Percentiles rank a stretch among this genome's conserved stretches.
Evolutionary conservation across 2,888 invertebrate species (phyloP).

Genomic region (Meliscaeva auricollis): DNA sequence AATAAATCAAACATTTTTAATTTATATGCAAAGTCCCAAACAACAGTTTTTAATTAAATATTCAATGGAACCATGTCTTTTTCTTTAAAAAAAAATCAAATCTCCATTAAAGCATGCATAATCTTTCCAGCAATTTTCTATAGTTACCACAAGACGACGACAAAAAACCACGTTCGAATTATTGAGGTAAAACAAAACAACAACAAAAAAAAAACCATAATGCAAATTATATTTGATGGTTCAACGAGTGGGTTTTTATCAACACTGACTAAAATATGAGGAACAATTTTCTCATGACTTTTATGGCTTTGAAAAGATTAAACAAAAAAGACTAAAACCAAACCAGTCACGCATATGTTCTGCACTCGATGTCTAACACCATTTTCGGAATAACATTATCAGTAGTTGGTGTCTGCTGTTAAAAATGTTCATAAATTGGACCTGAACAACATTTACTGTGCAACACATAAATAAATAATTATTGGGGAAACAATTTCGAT

Average conservation of each 20-base stretch:
- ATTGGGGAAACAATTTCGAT: slow-evolving; percentile 37
- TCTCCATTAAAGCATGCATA: slow-evolving; percentile 15
- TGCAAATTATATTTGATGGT: slow-evolving; percentile 50
- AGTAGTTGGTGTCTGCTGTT: slow-evolving; percentile 5
- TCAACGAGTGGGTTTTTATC: slow-evolving; percentile 26
- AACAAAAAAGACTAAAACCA: neutral
- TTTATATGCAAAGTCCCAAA: slow-evolving; percentile 26
- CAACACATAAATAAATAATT: slow-evolving; percentile 39
- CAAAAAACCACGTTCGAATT: neutral
- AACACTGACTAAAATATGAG: slow-evolving; percentile 18
- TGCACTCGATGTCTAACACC: slow-evolving; percentile 41
- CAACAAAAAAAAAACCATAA: too few relatives aligned
- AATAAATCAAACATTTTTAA: neutral
- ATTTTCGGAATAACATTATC: slow-evolving; percentile 50
- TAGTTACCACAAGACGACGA: neutral
- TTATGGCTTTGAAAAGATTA: neutral
- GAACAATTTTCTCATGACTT: slow-evolving; percentile 45
- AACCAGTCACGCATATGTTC: slow-evolving; percentile 65
- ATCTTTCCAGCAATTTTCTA: neutral
- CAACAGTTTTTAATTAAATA: slow-evolving; percentile 24
- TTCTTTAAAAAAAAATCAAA: slow-evolving; percentile 2
- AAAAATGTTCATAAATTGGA: neutral
- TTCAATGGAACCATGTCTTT: slow-evolving; percentile 16
- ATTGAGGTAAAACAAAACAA: slow-evolving; percentile 1
- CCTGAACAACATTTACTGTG: slow-evolving; percentile 24